These are phyloP conservation scores for Halocaridina rubra DNA, from an alignment of 2,888 invertebrate genomes.

Conservation along the genomic window DNA sequence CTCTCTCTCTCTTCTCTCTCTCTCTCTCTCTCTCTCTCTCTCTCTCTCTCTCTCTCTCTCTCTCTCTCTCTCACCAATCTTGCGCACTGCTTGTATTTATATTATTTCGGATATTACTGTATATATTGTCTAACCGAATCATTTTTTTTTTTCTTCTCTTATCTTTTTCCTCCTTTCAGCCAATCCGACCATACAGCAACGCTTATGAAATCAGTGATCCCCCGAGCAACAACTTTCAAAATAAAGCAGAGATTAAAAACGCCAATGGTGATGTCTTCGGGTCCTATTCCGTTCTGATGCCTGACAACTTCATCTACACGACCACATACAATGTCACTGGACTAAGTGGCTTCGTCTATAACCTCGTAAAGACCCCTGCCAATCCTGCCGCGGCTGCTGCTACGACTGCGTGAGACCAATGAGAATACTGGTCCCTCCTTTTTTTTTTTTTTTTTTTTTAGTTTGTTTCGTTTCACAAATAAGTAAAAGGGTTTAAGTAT, in stretches of 20 bases:
- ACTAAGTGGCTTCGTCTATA: conserved; percentile 36
- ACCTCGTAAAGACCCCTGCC: conserved; percentile 43
- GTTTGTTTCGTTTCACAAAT: no score
- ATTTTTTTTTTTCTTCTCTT: no score
- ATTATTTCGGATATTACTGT: no score
- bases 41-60: no score
- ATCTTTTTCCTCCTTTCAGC: neutral
- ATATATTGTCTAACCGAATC: no score
- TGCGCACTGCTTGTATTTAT: no score
- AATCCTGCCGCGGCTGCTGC: neutral
- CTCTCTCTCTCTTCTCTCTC: no score
- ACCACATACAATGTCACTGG: conserved; percentile 57
- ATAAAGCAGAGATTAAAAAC: conserved; percentile 53
- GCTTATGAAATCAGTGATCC: conserved; percentile 53
- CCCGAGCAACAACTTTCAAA: conserved; percentile 52
- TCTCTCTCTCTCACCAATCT: no score
- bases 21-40: no score
- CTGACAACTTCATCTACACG: conserved; percentile 58
- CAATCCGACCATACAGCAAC: conserved; percentile 53
- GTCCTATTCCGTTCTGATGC: conserved; percentile 59
- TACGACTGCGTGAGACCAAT: neutral
- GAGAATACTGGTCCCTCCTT: no score
- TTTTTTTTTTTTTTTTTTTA: no score
- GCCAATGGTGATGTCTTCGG: conserved; percentile 48
- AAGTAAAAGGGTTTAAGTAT: no score